phyloP scores from a whole-genome alignment of 2,113 vertebrate species.

The Chlamydotis undulata region DNA sequence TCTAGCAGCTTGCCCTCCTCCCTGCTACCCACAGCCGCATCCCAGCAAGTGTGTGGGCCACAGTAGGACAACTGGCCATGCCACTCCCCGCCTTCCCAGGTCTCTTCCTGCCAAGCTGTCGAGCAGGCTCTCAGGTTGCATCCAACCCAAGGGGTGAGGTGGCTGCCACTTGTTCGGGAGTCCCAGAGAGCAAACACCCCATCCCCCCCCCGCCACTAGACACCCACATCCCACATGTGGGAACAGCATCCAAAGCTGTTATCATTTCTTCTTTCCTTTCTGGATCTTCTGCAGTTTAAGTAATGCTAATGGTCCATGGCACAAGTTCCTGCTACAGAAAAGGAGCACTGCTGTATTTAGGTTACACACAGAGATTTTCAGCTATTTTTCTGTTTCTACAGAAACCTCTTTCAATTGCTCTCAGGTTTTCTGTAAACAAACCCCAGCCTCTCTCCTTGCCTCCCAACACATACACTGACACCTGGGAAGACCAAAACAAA shows the following conservation, averaged over 20 bases:
- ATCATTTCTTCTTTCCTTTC: background rate
- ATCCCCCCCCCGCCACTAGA: background rate
- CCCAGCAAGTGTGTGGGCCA: background rate
- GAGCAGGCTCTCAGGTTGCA: background rate
- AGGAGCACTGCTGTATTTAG: background rate
- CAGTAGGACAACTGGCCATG: background rate
- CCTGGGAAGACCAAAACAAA: background rate
- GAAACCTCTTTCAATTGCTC: background rate
- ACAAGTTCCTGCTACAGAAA: background rate
- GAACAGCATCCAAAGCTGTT: background rate
- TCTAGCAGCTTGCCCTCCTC: background rate
- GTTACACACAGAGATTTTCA: background rate
- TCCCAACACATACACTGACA: background rate
- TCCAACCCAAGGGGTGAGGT: background rate
- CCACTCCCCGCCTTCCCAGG: background rate
- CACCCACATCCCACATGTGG: fast-evolving
- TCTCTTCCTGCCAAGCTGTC: background rate
- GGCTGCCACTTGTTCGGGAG: background rate
- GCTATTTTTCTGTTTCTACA: background rate
- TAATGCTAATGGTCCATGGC: background rate
- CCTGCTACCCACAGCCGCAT: background rate
- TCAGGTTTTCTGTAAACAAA: background rate
- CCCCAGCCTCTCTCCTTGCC: background rate
- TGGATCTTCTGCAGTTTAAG: background rate
- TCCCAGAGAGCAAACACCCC: background rate